Evolutionary conservation across 2,888 invertebrate genomes (phyloP).

Genomic region (Scaptomyza parva): DNA sequence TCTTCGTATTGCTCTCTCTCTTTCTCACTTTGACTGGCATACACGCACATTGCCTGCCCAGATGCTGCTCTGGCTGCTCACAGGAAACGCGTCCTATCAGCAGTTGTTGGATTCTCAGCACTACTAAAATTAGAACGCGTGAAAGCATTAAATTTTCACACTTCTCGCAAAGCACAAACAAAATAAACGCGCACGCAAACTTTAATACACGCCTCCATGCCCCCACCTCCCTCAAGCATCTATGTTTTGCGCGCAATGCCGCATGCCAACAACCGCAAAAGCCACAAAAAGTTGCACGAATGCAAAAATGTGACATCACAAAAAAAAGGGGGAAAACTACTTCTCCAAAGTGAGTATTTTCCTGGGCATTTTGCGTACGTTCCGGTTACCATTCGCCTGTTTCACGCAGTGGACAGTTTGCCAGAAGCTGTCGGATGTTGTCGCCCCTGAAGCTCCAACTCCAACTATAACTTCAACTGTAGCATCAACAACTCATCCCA

Average conservation of each 20-base stretch:
- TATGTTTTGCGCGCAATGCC: conserved; percentile 26
- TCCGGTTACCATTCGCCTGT: conserved; percentile 27
- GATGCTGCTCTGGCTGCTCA: conserved; percentile 28
- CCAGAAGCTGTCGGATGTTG: conserved; percentile 52
- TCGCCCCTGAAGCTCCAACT: conserved; percentile 43
- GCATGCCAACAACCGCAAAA: conserved; percentile 64
- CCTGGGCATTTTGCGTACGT: conserved; percentile 33
- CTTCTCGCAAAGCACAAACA: conserved; percentile 69
- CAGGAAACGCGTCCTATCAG: background rate
- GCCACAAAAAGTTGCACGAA: conserved; percentile 72
- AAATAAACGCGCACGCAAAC: conserved; percentile 70
- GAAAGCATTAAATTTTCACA: conserved; percentile 74
- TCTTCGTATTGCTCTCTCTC: background rate
- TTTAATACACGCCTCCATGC: conserved; percentile 54
- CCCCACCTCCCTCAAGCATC: conserved; percentile 12
- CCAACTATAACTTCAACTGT: conserved; percentile 9
- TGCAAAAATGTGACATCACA: conserved; percentile 67
- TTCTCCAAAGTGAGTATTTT: conserved; percentile 68
- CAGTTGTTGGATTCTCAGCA: conserved; percentile 41
- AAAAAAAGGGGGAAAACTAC: conserved; percentile 14
- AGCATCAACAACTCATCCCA: conserved; percentile 4
- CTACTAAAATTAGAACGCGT: conserved; percentile 65
- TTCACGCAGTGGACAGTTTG: conserved; percentile 43
- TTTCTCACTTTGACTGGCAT: conserved; percentile 29
- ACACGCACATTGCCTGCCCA: conserved; percentile 51